Conservation (phyloP, 2,888 invertebrate genomes). For the Eulithis prunata region DNA sequence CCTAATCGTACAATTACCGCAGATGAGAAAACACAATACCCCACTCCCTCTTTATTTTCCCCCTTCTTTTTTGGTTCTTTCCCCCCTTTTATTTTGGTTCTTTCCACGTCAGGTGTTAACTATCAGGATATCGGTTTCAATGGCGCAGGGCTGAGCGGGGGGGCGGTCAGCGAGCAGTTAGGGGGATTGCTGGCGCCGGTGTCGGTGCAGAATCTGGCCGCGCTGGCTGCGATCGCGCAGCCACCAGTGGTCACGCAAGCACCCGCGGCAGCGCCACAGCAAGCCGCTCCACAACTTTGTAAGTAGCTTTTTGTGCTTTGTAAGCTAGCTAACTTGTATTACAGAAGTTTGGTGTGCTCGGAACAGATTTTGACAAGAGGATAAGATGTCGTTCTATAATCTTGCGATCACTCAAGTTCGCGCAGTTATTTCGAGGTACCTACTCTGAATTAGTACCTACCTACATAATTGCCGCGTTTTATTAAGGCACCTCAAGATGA, state of each 20-base stretch:
- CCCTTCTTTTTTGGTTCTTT: background rate
- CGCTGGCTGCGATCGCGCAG: constrained; percentile 92
- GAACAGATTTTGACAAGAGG: no score
- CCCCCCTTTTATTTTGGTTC: constrained; percentile 21
- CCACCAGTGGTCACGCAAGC: constrained; percentile 81
- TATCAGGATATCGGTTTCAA: constrained; percentile 82
- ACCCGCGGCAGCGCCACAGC: constrained; percentile 70
- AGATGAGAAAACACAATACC: constrained; percentile 18
- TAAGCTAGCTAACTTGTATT: background rate
- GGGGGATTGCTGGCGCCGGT: constrained; percentile 93
- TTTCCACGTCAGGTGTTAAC: constrained; percentile 69
- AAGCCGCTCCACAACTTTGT: constrained; percentile 74
- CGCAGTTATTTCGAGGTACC: no score
- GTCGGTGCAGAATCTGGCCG: constrained; percentile 96
- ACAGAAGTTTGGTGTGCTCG: no score
- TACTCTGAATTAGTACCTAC: no score
- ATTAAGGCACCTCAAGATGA: no score
- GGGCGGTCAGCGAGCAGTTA: constrained; percentile 88
- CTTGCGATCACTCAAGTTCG: no score
- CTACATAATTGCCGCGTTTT: no score
- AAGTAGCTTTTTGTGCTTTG: constrained; percentile 51
- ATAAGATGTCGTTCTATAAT: no score
- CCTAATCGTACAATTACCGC: no score
- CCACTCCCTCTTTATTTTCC: constrained; percentile 21
- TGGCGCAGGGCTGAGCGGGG: constrained; percentile 79